These are phyloP conservation scores for Conus ventricosus DNA, from an alignment of 1,140 invertebrate genomes.

Conservation along the genomic window DNA sequence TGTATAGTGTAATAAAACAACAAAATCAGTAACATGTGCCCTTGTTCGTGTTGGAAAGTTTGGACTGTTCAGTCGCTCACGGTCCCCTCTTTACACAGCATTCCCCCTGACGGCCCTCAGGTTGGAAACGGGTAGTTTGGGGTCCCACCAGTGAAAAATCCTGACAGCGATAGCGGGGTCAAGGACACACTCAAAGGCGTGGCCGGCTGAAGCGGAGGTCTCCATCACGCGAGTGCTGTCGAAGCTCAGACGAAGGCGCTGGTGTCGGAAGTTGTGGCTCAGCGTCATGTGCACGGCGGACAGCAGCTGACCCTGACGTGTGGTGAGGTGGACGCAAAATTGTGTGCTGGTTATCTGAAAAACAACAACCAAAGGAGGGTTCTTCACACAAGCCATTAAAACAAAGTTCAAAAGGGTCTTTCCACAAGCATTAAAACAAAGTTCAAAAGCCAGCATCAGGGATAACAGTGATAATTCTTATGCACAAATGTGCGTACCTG, in stretches of 20 bases:
- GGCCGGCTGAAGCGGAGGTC: constrained; percentile 67
- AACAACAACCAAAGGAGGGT: neutral
- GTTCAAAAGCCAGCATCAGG: neutral
- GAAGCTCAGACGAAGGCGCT: constrained; percentile 80
- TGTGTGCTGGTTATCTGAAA: constrained; percentile 8
- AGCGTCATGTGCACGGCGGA: constrained; percentile 79
- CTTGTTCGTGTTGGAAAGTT: too few species aligned
- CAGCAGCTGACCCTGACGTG: constrained; percentile 80
- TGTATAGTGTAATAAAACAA: too few species aligned
- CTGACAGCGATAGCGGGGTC: constrained; percentile 80
- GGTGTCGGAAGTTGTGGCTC: constrained; percentile 79
- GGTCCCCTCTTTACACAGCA: too few species aligned
- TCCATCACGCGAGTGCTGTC: constrained; percentile 67
- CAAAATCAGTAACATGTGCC: too few species aligned
- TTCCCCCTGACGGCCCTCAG: constrained; percentile 3
- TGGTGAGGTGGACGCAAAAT: constrained; percentile 70
- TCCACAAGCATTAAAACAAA: neutral
- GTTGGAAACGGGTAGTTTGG: constrained; percentile 77
- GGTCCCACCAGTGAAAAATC: constrained; percentile 85
- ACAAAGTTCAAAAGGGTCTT: neutral
- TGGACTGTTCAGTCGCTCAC: too few species aligned
- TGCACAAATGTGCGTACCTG: too few species aligned
- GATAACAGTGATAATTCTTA: too few species aligned
- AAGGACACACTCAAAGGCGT: constrained; percentile 73
- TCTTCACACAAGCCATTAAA: too few species aligned